Percentiles rank a stretch among this genome's conserved stretches.
phyloP scores from a whole-genome alignment of 2,113 vertebrate species.

The Uria lomvia region DNA sequence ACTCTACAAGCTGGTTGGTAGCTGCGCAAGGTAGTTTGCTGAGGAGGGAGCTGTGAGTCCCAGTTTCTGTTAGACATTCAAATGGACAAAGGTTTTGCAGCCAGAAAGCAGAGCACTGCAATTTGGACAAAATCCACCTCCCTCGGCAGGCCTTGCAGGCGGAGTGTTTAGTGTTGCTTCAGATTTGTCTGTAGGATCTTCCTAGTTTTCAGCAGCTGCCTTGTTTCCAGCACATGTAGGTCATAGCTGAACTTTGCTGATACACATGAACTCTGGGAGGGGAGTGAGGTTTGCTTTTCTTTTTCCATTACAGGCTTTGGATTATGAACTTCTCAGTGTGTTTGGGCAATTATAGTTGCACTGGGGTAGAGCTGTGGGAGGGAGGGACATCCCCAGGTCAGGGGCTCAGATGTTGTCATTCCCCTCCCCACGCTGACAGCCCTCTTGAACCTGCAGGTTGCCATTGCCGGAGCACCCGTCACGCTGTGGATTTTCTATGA shows the following conservation, averaged over 20 bases:
- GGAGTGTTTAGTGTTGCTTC: background rate
- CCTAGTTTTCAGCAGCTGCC: background rate
- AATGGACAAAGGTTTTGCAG: background rate
- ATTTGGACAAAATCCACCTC: background rate
- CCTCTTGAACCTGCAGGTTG: constrained; percentile 70
- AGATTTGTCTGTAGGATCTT: background rate
- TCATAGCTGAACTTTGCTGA: background rate
- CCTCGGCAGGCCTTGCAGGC: background rate
- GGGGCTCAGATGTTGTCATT: background rate
- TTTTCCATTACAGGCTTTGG: background rate
- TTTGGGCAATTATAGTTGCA: background rate
- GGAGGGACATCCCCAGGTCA: fast-evolving
- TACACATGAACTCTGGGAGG: background rate
- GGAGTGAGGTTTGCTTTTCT: background rate
- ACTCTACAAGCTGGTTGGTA: background rate
- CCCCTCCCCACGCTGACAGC: background rate
- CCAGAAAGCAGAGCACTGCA: background rate
- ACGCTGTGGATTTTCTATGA: constrained; percentile 85
- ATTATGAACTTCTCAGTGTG: background rate
- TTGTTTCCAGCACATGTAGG: background rate
- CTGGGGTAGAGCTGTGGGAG: background rate
- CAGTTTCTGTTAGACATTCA: background rate
- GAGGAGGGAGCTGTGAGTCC: background rate
- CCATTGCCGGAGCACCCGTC: constrained; percentile 79
- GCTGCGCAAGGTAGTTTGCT: background rate